Evolutionary conservation across 1,140 invertebrate species (phyloP).

Genomic region (Penaeus indicus): DNA sequence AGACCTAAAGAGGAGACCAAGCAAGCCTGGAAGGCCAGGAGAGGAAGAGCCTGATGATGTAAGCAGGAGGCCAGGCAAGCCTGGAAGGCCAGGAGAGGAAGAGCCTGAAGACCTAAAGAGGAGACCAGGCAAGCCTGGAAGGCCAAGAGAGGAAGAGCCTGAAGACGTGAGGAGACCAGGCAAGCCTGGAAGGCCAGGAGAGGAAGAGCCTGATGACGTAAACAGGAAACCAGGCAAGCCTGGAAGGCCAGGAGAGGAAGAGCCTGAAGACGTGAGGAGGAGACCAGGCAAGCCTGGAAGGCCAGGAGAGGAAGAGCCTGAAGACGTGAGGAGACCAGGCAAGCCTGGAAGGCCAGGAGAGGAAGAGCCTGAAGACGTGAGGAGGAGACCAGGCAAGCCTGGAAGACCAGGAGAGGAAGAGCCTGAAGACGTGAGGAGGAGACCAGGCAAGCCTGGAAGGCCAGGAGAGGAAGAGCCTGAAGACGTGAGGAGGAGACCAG

Average conservation of each 20-base stretch:
- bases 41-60: constrained; percentile 13
- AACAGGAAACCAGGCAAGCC: constrained; percentile 26
- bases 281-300: too few relatives aligned
- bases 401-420: neutral
- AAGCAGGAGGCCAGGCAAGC: constrained; percentile 23
- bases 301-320: neutral
- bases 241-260: neutral
- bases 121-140: constrained; percentile 30
- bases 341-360: neutral
- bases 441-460: neutral
- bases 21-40: constrained; percentile 11
- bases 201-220: constrained; percentile 18
- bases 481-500: neutral
- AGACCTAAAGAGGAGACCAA: neutral
- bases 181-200: constrained; percentile 12
- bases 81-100: constrained; percentile 23
- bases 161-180: constrained; percentile 25
- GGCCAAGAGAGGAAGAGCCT: neutral
- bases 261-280: too few relatives aligned
- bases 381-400: neutral
- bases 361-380: neutral
- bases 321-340: constrained; percentile 1
- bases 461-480: constrained; percentile 22
- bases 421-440: constrained; percentile 1
- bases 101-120: neutral